Evolutionary conservation across 92 coral and sea anemone species (phyloP).

Genomic region (Heliopora coerulea): DNA sequence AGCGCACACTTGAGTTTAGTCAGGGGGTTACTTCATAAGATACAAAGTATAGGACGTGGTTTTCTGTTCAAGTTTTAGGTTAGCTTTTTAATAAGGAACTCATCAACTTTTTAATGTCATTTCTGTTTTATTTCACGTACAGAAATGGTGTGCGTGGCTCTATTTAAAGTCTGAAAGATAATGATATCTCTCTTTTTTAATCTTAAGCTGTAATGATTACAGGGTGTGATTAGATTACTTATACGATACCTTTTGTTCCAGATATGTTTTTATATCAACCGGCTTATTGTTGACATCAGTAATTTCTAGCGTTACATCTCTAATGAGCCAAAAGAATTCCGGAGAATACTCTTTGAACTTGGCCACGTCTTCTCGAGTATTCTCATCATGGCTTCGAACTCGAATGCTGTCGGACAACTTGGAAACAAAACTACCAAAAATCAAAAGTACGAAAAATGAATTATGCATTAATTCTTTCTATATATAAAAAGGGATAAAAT

Average conservation of each 20-base stretch:
- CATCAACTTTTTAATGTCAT: no score
- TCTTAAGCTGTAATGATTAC: no score
- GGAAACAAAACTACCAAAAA: slow-evolving; percentile 21
- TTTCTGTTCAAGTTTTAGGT: no score
- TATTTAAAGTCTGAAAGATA: no score
- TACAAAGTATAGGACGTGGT: no score
- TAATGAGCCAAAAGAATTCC: slow-evolving; percentile 37
- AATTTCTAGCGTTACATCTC: slow-evolving; percentile 32
- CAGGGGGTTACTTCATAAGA: no score
- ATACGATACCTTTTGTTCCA: slow-evolving; percentile 25
- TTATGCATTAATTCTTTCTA: not conserved
- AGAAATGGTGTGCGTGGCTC: no score
- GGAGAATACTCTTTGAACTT: slow-evolving; percentile 42
- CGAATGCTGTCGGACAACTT: slow-evolving; percentile 44
- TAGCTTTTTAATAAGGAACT: no score
- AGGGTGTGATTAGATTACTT: not conserved
- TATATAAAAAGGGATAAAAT: not conserved
- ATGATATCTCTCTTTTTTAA: no score
- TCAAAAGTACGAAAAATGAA: not conserved
- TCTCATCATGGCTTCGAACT: slow-evolving; percentile 37
- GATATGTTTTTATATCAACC: slow-evolving; percentile 27
- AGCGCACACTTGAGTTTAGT: no score
- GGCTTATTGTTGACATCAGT: slow-evolving; percentile 27
- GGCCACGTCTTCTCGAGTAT: slow-evolving; percentile 31
- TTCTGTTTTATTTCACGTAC: no score